Base-by-base conservation (phyloP, 2,113 vertebrate species). In the Procapra przewalskii region DNA sequence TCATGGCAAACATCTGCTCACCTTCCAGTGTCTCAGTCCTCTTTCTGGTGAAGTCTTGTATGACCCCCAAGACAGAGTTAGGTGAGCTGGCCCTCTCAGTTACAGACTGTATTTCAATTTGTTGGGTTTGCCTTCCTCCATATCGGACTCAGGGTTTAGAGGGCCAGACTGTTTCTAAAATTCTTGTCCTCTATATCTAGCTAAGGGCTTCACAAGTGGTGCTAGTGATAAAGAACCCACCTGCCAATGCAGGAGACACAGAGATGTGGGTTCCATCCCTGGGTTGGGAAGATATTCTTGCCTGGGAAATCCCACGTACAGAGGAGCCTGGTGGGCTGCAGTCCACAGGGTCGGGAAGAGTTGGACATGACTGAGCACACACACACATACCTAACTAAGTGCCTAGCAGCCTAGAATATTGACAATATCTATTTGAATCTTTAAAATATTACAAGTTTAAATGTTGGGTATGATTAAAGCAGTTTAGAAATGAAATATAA, bases 401-500 rank as follows among this genome's bases (percentile, higher is more conserved):
- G 86, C 31, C 60, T 75, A 52, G 16, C 25, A 57, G 25, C 25
- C 27, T 31, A 45, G 48, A 93, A 93, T 83, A 36, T n/a, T 88
- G 59, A 87, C 19, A 48, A 25, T 67, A 87, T 43, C 19, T 94
- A 16, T 71, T 80, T 77, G 62, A 23, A 43, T 89, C 33, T 94
- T 82, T 45, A 93, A 93, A 67, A 50, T 5, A 82, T 91, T 21
- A 80, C 5, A 94, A 48, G 29, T 95, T 89, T 95, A 12, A 75
- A 90, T 96, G 33, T 36, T 60, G 14, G 17, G 17, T 79, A 90
- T 52, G 33, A 92, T 90, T 60, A 93, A 88, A 93, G n/a, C 40
- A 94, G 19, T 96, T 95, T 94, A 82, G 36, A 97, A 96, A 95
- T 91, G 40, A 80, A 19, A 52, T 75, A 92, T 64, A 85, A 89